These are phyloP conservation scores for Cecidostiba fungosa DNA, from an alignment of 2,888 invertebrate genomes.

Conservation along the genomic window DNA sequence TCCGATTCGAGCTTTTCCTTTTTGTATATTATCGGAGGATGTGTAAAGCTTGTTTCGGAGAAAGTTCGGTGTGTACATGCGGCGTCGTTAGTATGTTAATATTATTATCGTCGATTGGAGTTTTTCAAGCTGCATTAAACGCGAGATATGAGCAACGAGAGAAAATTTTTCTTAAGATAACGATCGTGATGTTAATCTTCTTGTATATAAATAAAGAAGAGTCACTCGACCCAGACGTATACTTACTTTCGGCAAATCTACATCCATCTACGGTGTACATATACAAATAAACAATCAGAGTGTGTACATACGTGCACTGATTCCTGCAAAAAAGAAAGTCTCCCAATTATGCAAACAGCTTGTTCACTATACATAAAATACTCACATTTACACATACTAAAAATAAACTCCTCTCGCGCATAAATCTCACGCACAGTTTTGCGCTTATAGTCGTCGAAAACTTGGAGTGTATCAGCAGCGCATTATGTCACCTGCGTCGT, in stretches of 20 bases:
- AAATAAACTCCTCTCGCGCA: constrained; percentile 4
- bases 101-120: constrained; percentile 14
- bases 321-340: neutral
- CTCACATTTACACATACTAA: neutral
- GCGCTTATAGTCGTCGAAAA: neutral
- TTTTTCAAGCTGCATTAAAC: neutral
- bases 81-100: constrained; percentile 15
- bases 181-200: neutral
- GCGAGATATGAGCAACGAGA: neutral
- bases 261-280: neutral
- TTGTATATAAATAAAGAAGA: neutral
- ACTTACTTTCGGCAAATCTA: neutral
- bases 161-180: neutral
- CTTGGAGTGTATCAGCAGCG: neutral
- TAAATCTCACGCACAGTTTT: constrained; percentile 11
- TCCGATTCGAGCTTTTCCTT: neutral
- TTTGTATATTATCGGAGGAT: neutral
- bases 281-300: neutral
- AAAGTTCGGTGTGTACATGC: neutral
- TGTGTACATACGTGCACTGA: neutral
- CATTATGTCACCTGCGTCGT: constrained; percentile 19
- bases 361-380: neutral
- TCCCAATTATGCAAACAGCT: constrained; percentile 1
- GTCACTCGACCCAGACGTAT: neutral
- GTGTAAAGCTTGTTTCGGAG: neutral